These are phyloP conservation scores for Notolabrus celidotus DNA, from an alignment of 2,797 vertebrate genomes.

Conservation along the genomic window DNA sequence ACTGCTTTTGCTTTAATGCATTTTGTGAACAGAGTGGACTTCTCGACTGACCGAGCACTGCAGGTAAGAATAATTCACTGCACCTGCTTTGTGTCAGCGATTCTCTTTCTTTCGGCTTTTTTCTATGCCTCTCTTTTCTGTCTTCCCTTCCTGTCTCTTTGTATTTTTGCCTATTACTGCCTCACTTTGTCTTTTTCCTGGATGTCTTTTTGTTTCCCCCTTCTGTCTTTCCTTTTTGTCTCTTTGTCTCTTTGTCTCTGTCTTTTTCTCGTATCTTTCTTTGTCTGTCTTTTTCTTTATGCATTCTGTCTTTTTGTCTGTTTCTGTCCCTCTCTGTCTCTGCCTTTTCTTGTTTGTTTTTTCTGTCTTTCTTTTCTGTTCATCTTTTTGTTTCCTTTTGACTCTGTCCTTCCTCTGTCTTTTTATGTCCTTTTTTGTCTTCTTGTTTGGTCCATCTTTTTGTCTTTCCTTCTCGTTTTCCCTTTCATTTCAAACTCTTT, in stretches of 20 bases:
- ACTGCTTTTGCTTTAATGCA: slow-evolving; percentile 32
- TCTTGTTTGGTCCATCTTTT: background rate
- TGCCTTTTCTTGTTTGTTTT: background rate
- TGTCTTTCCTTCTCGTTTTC: background rate
- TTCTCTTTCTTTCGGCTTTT: background rate
- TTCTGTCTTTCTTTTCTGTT: background rate
- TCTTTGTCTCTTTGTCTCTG: background rate
- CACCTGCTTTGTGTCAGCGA: slow-evolving; percentile 13
- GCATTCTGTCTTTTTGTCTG: too few species aligned
- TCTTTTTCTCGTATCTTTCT: too few species aligned
- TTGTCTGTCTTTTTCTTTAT: background rate
- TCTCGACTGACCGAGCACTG: slow-evolving; percentile 6
- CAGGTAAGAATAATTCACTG: slow-evolving; percentile 21
- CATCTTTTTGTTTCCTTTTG: background rate
- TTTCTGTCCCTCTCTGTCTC: too few species aligned
- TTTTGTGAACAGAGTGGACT: slow-evolving; percentile 7
- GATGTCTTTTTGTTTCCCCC: background rate
- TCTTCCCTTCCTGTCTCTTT: background rate
- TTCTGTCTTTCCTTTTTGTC: background rate
- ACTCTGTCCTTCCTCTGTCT: background rate
- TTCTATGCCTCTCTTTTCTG: background rate
- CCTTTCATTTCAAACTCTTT: background rate
- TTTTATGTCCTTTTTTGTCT: background rate
- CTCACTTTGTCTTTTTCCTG: background rate
- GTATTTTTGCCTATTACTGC: background rate